Evolutionary conservation across 2,113 vertebrate genomes (phyloP).

Genomic region (Chaetodon trifascialis): DNA sequence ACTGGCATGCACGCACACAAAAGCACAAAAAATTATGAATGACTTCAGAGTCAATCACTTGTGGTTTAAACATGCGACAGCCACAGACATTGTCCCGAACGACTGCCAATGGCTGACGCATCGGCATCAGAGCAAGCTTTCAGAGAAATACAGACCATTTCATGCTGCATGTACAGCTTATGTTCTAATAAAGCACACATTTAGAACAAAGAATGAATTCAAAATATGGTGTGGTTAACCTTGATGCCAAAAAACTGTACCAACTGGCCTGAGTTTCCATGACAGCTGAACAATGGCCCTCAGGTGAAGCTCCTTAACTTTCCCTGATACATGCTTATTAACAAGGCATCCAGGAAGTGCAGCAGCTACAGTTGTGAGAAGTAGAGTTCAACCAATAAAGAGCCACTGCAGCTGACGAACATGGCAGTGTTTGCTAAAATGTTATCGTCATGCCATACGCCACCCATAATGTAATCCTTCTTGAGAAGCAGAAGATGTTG

Average conservation of each 20-base stretch:
- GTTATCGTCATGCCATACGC: background rate
- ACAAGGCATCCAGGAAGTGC: background rate
- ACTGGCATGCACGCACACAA: too few relatives aligned
- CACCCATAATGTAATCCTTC: background rate
- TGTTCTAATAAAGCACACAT: background rate
- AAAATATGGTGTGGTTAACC: constrained; percentile 12
- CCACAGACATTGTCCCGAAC: background rate
- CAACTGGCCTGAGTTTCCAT: constrained; percentile 2
- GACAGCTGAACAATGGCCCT: constrained; percentile 34
- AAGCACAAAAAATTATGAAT: too few relatives aligned
- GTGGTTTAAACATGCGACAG: too few relatives aligned
- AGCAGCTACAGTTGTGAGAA: background rate
- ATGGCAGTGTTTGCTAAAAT: background rate
- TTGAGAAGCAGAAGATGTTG: background rate
- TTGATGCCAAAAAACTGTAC: background rate
- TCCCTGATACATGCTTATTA: background rate
- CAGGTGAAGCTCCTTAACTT: constrained; percentile 24
- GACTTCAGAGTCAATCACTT: too few relatives aligned
- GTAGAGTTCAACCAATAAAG: background rate
- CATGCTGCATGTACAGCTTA: background rate
- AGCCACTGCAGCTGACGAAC: background rate
- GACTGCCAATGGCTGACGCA: constrained; percentile 19
- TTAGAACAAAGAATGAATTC: background rate
- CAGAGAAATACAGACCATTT: background rate
- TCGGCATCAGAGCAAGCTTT: constrained; percentile 5